phyloP scores from a whole-genome alignment of 2,888 invertebrate genomes.

The Autographa gamma region DNA sequence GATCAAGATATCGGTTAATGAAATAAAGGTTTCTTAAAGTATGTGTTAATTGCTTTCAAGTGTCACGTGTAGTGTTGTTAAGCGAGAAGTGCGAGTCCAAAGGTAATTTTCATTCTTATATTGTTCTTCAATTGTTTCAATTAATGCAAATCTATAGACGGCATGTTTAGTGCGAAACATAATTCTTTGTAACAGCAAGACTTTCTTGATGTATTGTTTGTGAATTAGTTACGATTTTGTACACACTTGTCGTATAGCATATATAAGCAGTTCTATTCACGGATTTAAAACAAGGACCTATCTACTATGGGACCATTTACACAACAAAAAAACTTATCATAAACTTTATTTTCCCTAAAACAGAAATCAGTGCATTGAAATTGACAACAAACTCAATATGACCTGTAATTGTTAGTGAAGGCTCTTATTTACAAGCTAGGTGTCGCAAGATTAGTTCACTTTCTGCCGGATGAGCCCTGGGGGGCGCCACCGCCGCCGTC shows the following conservation, averaged over 20 bases:
- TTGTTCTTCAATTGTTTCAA: slow-evolving; percentile 4
- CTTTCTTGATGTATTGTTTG: too few species aligned
- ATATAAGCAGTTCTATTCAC: too few species aligned
- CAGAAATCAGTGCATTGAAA: background rate
- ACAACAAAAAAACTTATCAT: background rate
- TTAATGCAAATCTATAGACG: background rate
- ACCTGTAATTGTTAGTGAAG: background rate
- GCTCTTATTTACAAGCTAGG: background rate
- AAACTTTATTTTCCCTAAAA: background rate
- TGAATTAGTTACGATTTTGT: too few species aligned
- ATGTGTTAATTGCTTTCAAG: too few species aligned
- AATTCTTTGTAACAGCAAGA: too few species aligned
- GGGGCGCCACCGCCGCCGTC: background rate
- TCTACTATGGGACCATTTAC: background rate
- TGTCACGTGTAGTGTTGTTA: background rate
- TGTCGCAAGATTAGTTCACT: background rate
- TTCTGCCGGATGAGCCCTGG: background rate
- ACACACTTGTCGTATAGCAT: too few species aligned
- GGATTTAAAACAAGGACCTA: too few species aligned
- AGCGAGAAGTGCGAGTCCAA: background rate
- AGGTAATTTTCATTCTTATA: background rate
- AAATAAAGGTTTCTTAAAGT: too few species aligned
- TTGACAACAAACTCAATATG: background rate
- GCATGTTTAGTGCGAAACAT: too few species aligned
- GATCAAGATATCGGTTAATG: too few species aligned